phyloP scores from a whole-genome alignment of 1,140 invertebrate species.

The Drosophila lini region DNA sequence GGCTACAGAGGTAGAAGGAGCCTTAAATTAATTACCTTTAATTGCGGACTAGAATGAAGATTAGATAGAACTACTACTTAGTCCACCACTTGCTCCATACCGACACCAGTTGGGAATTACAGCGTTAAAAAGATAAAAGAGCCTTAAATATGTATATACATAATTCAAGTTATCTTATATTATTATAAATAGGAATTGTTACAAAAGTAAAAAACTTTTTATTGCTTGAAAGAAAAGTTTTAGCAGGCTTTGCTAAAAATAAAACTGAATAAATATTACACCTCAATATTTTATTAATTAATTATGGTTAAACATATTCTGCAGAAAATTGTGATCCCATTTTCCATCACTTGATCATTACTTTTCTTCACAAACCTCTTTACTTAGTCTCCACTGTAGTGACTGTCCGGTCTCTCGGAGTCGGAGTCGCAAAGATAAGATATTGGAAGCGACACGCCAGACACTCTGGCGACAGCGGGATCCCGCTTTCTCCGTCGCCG shows the following conservation, averaged over 20 bases:
- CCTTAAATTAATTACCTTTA: too few relatives aligned
- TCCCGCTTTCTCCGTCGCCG: conserved; percentile 19
- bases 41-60: too few relatives aligned
- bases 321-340: too few relatives aligned
- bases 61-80: too few relatives aligned
- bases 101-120: too few relatives aligned
- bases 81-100: too few relatives aligned
- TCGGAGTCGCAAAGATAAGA: conserved; percentile 71
- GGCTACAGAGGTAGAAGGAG: too few relatives aligned
- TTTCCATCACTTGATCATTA: not conserved
- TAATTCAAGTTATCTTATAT: too few relatives aligned
- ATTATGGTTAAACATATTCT: not conserved
- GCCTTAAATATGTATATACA: too few relatives aligned
- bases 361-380: not conserved
- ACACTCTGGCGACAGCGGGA: conserved; percentile 74
- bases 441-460: conserved; percentile 78
- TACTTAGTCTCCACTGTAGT: conserved; percentile 3
- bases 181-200: too few relatives aligned
- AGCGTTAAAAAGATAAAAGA: too few relatives aligned
- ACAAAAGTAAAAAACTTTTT: too few relatives aligned
- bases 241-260: not conserved
- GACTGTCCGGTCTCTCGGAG: conserved; percentile 54
- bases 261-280: not conserved
- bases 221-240: not conserved
- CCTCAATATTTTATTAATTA: not conserved